Conservation (phyloP, 2,113 vertebrate genomes). For the Cyphomyrus plagiostoma region DNA sequence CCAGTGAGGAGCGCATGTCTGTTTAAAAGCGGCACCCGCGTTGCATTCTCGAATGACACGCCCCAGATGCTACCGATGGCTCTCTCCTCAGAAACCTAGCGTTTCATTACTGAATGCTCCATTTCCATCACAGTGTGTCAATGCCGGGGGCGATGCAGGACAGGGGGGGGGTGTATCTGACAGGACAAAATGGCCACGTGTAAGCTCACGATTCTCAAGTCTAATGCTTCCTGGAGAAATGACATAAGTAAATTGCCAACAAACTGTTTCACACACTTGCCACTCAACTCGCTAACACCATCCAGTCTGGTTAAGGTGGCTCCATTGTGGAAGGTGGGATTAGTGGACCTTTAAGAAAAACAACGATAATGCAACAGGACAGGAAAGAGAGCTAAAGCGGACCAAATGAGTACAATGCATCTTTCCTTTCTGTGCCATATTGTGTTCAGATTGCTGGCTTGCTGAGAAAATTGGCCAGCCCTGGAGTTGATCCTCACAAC, state of each 20-base stretch:
- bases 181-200: constrained; percentile 19
- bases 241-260: constrained; percentile 29
- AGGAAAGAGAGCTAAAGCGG: not conserved
- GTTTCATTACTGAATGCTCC: not conserved
- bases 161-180: not conserved
- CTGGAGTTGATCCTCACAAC: not conserved
- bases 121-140: constrained; percentile 15
- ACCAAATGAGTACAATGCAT: constrained; percentile 3
- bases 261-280: constrained; percentile 18
- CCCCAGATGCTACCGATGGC: constrained; percentile 11
- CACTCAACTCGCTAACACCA: not conserved
- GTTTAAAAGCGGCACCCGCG: not conserved
- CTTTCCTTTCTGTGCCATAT: not conserved
- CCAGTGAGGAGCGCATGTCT: constrained; percentile 33
- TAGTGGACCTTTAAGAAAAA: not conserved
- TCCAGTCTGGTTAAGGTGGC: not conserved
- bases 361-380: not conserved
- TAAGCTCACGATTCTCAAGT: constrained; percentile 5
- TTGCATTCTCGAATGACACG: not conserved
- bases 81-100: not conserved
- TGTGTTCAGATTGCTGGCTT: not conserved
- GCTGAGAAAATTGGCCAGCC: not conserved
- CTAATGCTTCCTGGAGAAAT: constrained; percentile 20
- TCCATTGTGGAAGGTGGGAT: not conserved
- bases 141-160: constrained; percentile 11